phyloP scores from a whole-genome alignment of 2,797 vertebrate genomes.

The Syndactyla subalaris region DNA sequence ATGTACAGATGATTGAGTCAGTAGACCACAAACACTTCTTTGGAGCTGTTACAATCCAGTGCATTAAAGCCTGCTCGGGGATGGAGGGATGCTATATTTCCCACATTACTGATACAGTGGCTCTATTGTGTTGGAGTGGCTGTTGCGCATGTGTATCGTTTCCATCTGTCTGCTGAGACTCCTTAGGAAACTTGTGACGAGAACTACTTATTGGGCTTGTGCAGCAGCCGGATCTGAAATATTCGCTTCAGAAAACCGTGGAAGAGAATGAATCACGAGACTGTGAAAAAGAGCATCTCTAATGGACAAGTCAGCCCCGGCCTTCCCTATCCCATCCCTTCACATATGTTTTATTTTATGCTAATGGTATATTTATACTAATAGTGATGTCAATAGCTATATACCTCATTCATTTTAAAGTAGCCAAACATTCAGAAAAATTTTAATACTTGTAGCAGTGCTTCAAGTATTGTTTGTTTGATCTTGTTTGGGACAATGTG shows the following conservation, averaged over 20 bases:
- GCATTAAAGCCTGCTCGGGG: slow-evolving; percentile 44
- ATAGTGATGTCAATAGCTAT: not conserved
- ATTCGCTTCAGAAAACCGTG: not conserved
- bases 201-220: slow-evolving; percentile 23
- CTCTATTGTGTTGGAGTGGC: slow-evolving; percentile 33
- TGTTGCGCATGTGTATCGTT: slow-evolving; percentile 50
- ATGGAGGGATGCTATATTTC: slow-evolving; percentile 53
- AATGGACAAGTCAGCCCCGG: not conserved
- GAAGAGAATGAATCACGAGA: slow-evolving; percentile 16
- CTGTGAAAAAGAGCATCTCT: not conserved
- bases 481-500: not conserved
- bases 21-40: slow-evolving; percentile 43
- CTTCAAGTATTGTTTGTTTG: not conserved
- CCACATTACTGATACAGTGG: slow-evolving; percentile 39
- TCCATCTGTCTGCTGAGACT: slow-evolving; percentile 65
- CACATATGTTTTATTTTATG: not conserved
- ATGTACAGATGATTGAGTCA: slow-evolving; percentile 32
- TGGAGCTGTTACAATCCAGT: slow-evolving; percentile 44
- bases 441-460: not conserved
- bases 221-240: slow-evolving; percentile 19
- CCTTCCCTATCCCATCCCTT: not conserved
- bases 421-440: not conserved
- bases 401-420: not conserved
- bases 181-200: slow-evolving; percentile 53
- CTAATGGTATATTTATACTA: not conserved